A percentile compares a stretch with the other conserved stretches of the same genome.
phyloP scores from a whole-genome alignment of 2,113 vertebrate genomes.

The Leptodactylus fuscus region DNA sequence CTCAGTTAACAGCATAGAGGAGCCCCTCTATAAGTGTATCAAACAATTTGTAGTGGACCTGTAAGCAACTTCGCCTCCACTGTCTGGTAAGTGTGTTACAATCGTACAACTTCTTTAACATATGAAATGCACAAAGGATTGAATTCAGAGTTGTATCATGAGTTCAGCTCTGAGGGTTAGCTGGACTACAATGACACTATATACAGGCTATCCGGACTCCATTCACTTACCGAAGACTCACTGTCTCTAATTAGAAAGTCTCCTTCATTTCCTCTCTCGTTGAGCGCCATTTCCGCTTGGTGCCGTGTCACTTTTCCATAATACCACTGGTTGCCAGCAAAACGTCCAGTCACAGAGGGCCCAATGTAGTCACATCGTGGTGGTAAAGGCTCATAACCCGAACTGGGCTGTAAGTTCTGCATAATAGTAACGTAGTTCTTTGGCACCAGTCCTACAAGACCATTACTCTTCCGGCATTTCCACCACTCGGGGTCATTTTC shows the following conservation, averaged over 20 bases:
- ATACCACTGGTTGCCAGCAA: conserved; percentile 91
- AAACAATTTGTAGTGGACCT: too few relatives aligned
- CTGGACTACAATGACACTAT: too few relatives aligned
- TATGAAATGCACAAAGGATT: too few relatives aligned
- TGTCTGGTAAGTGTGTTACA: too few relatives aligned
- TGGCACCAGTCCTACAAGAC: conserved; percentile 87
- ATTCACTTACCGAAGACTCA: conserved; percentile 89
- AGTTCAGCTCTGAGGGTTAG: too few relatives aligned
- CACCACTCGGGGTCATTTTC: conserved; percentile 94
- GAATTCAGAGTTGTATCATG: too few relatives aligned
- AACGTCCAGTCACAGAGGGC: conserved; percentile 82
- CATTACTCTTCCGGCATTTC: conserved; percentile 90
- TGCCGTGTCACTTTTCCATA: conserved; percentile 90
- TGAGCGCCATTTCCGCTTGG: conserved; percentile 90
- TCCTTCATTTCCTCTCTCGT: conserved; percentile 86
- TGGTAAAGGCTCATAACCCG: conserved; percentile 81
- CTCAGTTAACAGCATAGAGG: too few relatives aligned
- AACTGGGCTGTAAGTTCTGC: conserved; percentile 76
- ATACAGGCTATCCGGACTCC: too few relatives aligned
- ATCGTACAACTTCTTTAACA: too few relatives aligned
- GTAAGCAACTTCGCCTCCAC: too few relatives aligned
- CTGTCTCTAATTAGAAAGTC: conserved; percentile 92
- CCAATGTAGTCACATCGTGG: conserved; percentile 89
- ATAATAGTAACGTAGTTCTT: conserved; percentile 91
- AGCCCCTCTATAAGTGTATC: too few relatives aligned